Percentiles rank a stretch among this genome's conserved stretches.
Evolutionary conservation across 2,797 vertebrate genomes (phyloP).

Genomic region (Thunnus albacares): DNA sequence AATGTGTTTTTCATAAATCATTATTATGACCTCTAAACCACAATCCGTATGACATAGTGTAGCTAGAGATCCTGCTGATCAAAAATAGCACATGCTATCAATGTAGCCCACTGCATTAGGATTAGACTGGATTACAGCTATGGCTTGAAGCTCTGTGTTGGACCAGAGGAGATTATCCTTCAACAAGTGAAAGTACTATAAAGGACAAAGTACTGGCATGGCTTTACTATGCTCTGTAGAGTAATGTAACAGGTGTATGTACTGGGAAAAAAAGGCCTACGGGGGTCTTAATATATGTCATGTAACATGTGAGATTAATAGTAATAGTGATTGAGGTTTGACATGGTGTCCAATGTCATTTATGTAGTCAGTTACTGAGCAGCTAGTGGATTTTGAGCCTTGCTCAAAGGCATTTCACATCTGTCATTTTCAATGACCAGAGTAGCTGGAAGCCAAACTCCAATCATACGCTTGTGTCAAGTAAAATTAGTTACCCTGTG

Average conservation of each 20-base stretch:
- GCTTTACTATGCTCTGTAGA: conserved; percentile 18
- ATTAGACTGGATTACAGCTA: conserved; percentile 81
- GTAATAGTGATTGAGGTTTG: conserved; percentile 10
- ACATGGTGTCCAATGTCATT: conserved; percentile 10
- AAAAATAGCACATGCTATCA: conserved; percentile 70
- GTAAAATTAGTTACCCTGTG: conserved; percentile 18
- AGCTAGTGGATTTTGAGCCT: neutral
- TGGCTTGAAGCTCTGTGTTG: conserved; percentile 64
- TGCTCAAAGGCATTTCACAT: conserved; percentile 18
- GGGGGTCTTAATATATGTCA: neutral
- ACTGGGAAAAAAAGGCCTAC: neutral
- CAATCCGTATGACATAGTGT: conserved; percentile 15
- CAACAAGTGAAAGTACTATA: conserved; percentile 66
- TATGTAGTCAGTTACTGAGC: conserved; percentile 6
- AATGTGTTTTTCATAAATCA: neutral
- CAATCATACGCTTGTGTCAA: conserved; percentile 25
- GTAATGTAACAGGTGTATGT: conserved; percentile 42
- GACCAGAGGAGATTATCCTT: conserved; percentile 72
- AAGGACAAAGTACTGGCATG: conserved; percentile 15
- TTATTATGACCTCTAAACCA: conserved; percentile 14
- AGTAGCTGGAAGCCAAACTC: conserved; percentile 17
- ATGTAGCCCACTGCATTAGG: conserved; percentile 68
- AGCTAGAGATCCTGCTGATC: conserved; percentile 50
- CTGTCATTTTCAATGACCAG: conserved; percentile 24
- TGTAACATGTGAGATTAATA: conserved; percentile 27